Percentiles rank a stretch among this genome's conserved stretches.
phyloP scores from a whole-genome alignment of 2,113 vertebrate species.

The Actenoides lindsayi region DNA sequence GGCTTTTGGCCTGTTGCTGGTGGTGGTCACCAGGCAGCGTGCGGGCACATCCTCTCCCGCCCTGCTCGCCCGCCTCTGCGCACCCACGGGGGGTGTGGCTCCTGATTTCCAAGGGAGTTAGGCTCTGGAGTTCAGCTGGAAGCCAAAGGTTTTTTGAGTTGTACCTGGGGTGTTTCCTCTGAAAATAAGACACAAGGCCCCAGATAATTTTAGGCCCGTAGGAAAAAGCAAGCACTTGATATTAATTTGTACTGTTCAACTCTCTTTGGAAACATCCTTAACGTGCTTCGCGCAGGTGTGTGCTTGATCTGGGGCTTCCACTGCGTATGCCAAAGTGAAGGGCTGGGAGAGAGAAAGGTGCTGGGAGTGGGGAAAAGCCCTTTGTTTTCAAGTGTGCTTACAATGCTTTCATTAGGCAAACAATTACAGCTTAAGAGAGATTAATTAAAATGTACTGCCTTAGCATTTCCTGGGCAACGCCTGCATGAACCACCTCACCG shows the following conservation, averaged over 20 bases:
- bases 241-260: background rate
- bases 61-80: background rate
- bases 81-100: background rate
- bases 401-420: background rate
- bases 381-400: accelerated
- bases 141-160: background rate
- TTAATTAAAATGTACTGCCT: background rate
- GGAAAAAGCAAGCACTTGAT: background rate
- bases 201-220: background rate
- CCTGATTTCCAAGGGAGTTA: background rate
- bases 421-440: background rate
- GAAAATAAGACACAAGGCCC: background rate
- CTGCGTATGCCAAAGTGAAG: background rate
- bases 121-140: background rate
- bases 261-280: background rate
- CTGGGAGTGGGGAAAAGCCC: background rate
- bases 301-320: background rate
- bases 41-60: background rate
- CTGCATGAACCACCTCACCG: background rate
- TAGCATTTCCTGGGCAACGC: background rate
- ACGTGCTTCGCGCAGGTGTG: background rate
- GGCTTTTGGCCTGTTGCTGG: background rate
- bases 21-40: accelerated
- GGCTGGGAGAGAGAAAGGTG: background rate
- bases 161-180: background rate